These are phyloP conservation scores for Drosophila ercepeae DNA, from an alignment of 1,140 invertebrate genomes.

Conservation along the genomic window DNA sequence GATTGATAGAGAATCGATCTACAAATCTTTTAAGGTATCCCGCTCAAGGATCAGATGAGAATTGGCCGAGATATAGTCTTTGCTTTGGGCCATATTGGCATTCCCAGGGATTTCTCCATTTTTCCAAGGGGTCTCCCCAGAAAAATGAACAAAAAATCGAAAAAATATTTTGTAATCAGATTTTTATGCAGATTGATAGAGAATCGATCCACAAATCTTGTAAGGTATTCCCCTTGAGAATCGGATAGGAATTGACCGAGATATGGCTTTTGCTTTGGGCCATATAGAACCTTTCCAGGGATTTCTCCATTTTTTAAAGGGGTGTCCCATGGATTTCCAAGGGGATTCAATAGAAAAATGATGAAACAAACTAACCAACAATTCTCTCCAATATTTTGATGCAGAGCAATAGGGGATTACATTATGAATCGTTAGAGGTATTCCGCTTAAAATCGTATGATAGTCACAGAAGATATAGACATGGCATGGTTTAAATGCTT, in stretches of 20 bases:
- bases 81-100: not conserved
- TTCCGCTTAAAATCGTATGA: no score
- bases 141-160: not conserved
- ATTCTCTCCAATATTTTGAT: no score
- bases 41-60: not conserved
- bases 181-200: not conserved
- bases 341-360: no score
- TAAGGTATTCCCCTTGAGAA: not conserved
- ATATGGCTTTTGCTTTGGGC: not conserved
- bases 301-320: not conserved
- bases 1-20: not conserved
- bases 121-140: not conserved
- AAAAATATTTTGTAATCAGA: not conserved
- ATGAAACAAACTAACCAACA: no score
- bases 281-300: not conserved
- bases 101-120: no score
- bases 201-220: not conserved
- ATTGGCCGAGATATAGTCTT: not conserved
- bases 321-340: no score
- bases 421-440: no score
- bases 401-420: no score
- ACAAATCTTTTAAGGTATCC: not conserved
- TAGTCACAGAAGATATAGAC: no score
- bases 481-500: no score
- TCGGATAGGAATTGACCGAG: not conserved